phyloP scores from a whole-genome alignment of 2,797 vertebrate species.

The Lagothrix lagotricha region DNA sequence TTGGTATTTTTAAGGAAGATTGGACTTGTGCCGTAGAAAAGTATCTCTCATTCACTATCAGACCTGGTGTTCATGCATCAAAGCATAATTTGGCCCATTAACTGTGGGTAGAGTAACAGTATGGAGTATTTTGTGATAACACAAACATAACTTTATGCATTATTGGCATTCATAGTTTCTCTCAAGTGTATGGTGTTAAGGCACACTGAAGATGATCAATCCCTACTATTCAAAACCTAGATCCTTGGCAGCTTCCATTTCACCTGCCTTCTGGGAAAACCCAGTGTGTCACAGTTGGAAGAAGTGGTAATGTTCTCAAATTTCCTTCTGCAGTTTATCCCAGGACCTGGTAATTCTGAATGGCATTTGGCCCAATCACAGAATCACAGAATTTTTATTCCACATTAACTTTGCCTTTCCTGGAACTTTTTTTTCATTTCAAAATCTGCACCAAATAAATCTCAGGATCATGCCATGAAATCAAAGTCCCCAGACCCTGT shows the following conservation, averaged over 20 bases:
- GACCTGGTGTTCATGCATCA: neutral
- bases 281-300: neutral
- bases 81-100: constrained; percentile 28
- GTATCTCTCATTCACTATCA: neutral
- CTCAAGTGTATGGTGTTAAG: neutral
- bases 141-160: neutral
- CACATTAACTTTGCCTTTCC: constrained; percentile 23
- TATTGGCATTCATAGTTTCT: constrained; percentile 7
- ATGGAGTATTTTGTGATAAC: neutral
- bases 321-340: constrained; percentile 6
- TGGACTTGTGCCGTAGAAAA: neutral
- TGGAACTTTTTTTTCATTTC: neutral
- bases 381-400: neutral
- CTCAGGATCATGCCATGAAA: neutral
- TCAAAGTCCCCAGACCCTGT: neutral
- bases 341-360: neutral
- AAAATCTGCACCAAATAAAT: constrained; percentile 11
- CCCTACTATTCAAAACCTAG: constrained; percentile 38
- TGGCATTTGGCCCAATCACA: neutral
- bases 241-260: neutral
- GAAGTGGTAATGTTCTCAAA: constrained; percentile 42
- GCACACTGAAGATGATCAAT: neutral
- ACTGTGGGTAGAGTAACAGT: neutral
- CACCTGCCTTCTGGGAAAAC: constrained; percentile 27
- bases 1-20: neutral